phyloP scores from a whole-genome alignment of 2,888 invertebrate genomes.

The Terebella lapidaria region DNA sequence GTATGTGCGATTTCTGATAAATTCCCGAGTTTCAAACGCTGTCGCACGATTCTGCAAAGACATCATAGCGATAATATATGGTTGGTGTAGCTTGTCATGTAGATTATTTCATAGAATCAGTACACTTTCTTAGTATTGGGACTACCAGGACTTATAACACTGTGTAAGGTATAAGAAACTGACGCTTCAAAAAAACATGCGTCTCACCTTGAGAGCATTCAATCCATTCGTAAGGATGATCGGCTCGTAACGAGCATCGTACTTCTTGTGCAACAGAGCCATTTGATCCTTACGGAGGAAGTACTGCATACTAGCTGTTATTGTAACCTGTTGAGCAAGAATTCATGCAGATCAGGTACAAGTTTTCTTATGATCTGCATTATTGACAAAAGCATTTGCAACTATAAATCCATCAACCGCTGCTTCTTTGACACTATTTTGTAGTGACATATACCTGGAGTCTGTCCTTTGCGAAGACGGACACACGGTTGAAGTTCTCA shows the following conservation, averaged over 20 bases:
- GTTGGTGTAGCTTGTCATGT: neutral
- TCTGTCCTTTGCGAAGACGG: conserved; percentile 38
- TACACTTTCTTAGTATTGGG: neutral
- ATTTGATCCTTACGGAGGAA: conserved; percentile 39
- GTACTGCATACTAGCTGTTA: conserved; percentile 37
- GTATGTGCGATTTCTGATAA: conserved; percentile 27
- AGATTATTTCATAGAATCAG: neutral
- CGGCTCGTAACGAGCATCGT: conserved; percentile 36
- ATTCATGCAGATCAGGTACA: too few relatives aligned
- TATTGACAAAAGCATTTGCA: too few relatives aligned
- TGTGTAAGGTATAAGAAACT: too few relatives aligned
- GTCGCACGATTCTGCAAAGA: conserved; percentile 31
- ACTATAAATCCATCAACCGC: too few relatives aligned
- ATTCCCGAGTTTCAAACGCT: conserved; percentile 33
- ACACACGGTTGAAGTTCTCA: conserved; percentile 26
- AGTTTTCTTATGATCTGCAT: too few relatives aligned
- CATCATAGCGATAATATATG: too few relatives aligned
- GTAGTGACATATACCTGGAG: too few relatives aligned
- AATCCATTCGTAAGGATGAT: conserved; percentile 37
- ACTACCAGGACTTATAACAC: too few relatives aligned
- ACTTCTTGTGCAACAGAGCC: conserved; percentile 32
- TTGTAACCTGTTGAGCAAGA: conserved; percentile 32
- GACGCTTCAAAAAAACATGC: too few relatives aligned
- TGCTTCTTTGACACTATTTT: too few relatives aligned
- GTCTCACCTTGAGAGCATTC: conserved; percentile 39